Base-by-base conservation (phyloP, 1,140 invertebrate species). In the Metaphire vulgaris region DNA sequence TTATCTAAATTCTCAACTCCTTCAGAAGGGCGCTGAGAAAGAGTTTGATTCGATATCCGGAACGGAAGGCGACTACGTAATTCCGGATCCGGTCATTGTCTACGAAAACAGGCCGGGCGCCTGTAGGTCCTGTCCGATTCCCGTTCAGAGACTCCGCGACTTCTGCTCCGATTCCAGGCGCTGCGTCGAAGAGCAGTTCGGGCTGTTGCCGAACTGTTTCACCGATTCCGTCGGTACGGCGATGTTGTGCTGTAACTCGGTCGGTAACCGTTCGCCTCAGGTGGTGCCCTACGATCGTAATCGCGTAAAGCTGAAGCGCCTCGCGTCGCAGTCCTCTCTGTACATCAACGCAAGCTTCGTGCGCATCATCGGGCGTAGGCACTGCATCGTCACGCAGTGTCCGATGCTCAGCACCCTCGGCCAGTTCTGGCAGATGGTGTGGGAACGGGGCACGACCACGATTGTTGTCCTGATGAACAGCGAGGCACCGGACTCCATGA, bases 241-340 rank as follows among this genome's bases (percentile, higher is more conserved):
- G 6, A 56, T 56, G 41, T 56, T 56, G 41, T 12, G 6, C 41
- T 56, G 41, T 56, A 56, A 56, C 21, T 6, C 41, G 41, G 21
- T 56, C 6, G 6, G 21, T 21, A 56, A 56, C 21, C 41, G 41
- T 56, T 56, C 41, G 21, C 6, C 41, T 56, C 69, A 71, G 69
- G 69, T 71, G 30, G 30, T 71, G 26, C 69, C 69, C 0, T 71
- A 71, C 69, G 69, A 71, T 32, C 69, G 69, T 33, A 71, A 71
- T 33, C 21, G 69, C n/a, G 69, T 71, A 2, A 71, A 29, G 32
- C 28, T 71, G 28, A 71, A 32, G 16, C 30, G 32, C 21, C 26
- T 1, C 32, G 29, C 32, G 15, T n/a, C 30, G n/a, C 30, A 31
- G 29, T 32, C 69, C 41, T 12, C 41, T 12, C 6, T 21, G 21